Evolutionary conservation across 2,888 invertebrate genomes (phyloP).

Genomic region (Steinernema scapterisci): DNA sequence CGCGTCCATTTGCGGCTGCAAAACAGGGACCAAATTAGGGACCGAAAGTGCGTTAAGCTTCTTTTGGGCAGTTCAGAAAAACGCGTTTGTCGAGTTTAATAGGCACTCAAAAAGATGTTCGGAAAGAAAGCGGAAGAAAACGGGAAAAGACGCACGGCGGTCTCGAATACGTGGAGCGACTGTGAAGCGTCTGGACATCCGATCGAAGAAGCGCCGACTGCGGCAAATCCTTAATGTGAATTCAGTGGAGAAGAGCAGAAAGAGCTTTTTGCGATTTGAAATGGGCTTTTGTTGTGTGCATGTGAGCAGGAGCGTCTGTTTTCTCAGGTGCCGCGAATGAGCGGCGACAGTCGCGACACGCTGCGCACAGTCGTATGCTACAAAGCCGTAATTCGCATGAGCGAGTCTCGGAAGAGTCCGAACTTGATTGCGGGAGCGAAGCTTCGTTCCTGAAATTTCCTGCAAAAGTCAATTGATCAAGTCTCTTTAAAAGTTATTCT

Average conservation of each 20-base stretch:
- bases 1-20: slow-evolving; percentile 27
- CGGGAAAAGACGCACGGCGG: neutral
- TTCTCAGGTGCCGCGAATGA: slow-evolving; percentile 20
- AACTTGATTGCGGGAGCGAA: no score
- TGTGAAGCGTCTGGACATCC: slow-evolving; percentile 4
- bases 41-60: neutral
- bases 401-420: no score
- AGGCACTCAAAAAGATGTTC: slow-evolving; percentile 1
- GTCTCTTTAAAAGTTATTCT: no score
- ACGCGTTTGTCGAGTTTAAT: slow-evolving; percentile 5
- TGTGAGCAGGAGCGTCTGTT: slow-evolving; percentile 19
- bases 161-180: neutral
- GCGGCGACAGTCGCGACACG: neutral
- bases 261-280: slow-evolving; percentile 10
- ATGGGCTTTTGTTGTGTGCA: slow-evolving; percentile 12
- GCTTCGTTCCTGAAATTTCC: no score
- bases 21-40: slow-evolving; percentile 18
- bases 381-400: no score
- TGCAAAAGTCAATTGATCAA: no score
- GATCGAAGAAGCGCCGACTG: slow-evolving; percentile 10
- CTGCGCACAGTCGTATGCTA: no score
- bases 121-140: neutral
- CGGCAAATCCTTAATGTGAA: slow-evolving; percentile 25
- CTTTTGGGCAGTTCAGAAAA: neutral
- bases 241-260: slow-evolving; percentile 17